A percentile compares a stretch with the other conserved stretches of the same genome.
These are phyloP conservation scores for Megalops cyprinoides DNA, from an alignment of 2,797 vertebrate genomes.

Conservation along the genomic window DNA sequence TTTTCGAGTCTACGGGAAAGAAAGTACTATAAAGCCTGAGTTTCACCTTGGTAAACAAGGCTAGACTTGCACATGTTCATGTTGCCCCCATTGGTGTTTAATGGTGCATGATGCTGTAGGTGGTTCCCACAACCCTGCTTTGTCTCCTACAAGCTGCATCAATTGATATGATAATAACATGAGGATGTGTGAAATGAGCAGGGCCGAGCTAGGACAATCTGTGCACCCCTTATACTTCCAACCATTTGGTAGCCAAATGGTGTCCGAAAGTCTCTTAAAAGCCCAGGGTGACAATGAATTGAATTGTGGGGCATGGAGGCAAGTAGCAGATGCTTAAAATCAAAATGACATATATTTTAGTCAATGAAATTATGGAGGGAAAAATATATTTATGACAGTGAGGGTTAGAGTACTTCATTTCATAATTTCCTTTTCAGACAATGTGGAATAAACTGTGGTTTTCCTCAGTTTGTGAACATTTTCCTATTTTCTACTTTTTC, in stretches of 20 bases:
- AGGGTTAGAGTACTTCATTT: background rate
- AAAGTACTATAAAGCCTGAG: constrained; percentile 36
- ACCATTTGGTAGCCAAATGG: constrained; percentile 78
- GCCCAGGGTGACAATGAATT: constrained; percentile 68
- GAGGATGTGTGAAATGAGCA: constrained; percentile 71
- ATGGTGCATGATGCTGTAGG: constrained; percentile 86
- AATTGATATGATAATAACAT: constrained; percentile 89
- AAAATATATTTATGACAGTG: background rate
- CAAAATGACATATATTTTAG: background rate
- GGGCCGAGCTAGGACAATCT: constrained; percentile 52
- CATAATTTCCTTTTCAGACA: background rate
- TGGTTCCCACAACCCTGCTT: constrained; percentile 89
- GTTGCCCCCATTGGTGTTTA: constrained; percentile 81
- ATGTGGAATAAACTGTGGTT: too few species aligned
- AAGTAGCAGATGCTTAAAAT: constrained; percentile 54
- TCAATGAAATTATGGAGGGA: background rate
- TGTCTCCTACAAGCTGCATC: constrained; percentile 83
- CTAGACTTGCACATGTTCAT: constrained; percentile 79
- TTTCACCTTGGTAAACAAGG: constrained; percentile 57
- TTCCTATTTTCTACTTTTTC: too few species aligned
- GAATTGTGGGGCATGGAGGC: constrained; percentile 52
- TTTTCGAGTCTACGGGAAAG: constrained; percentile 32
- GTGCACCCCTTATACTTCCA: constrained; percentile 47
- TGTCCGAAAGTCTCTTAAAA: constrained; percentile 74
- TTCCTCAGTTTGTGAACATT: too few species aligned